Conservation (phyloP, 2,888 invertebrate species). For the Coenonympha arcania region DNA sequence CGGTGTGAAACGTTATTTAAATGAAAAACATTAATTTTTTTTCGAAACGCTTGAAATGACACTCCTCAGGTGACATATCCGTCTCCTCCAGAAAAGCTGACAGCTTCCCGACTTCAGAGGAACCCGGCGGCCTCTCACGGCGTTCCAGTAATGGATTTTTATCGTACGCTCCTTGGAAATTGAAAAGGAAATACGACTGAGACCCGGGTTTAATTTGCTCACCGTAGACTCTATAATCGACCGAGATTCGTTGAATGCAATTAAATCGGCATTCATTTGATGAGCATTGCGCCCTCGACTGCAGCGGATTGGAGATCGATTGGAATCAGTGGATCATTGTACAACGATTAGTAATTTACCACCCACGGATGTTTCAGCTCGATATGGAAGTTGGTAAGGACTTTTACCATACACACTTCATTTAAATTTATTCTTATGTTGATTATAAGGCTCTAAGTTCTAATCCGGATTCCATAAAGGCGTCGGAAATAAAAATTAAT, state of each 20-base stretch:
- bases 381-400: too few species aligned
- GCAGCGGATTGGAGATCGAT: slow-evolving; percentile 44
- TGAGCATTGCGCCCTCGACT: slow-evolving; percentile 25
- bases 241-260: slow-evolving; percentile 67
- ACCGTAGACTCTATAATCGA: slow-evolving; percentile 65
- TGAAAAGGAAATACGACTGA: slow-evolving; percentile 61
- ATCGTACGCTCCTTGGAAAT: slow-evolving; percentile 64
- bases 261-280: slow-evolving; percentile 63
- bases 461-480: too few species aligned
- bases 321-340: slow-evolving; percentile 43
- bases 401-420: too few species aligned
- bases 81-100: slow-evolving; percentile 38
- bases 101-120: slow-evolving; percentile 33
- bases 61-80: slow-evolving; percentile 6
- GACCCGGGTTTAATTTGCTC: slow-evolving; percentile 65
- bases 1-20: too few species aligned
- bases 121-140: slow-evolving; percentile 42
- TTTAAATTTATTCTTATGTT: too few species aligned
- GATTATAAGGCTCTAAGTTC: too few species aligned
- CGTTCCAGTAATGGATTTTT: slow-evolving; percentile 64
- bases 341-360: slow-evolving; percentile 3
- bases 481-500: too few species aligned
- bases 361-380: too few species aligned
- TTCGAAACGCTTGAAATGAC: too few species aligned
- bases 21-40: too few species aligned